These are phyloP conservation scores for Oryzias woworae DNA, from an alignment of 2,113 vertebrate species.

Conservation along the genomic window DNA sequence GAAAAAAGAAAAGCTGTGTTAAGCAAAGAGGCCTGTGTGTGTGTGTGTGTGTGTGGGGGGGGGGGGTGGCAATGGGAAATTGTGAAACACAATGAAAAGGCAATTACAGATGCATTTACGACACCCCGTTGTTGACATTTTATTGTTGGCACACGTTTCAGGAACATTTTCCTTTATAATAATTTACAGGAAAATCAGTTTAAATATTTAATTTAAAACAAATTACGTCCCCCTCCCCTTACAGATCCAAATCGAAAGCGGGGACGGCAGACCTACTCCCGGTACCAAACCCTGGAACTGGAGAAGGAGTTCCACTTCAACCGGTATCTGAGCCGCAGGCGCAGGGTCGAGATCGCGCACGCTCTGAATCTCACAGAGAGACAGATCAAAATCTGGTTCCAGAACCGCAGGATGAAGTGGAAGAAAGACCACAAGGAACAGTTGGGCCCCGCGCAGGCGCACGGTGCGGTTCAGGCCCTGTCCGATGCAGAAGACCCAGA, in stretches of 20 bases:
- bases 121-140: background rate
- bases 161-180: background rate
- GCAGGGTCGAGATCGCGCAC: conserved; percentile 87
- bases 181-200: background rate
- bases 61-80: conserved; percentile 5
- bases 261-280: conserved; percentile 89
- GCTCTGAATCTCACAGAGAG: conserved; percentile 86
- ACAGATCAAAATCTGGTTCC: conserved; percentile 95
- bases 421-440: conserved; percentile 84
- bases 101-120: conserved; percentile 27
- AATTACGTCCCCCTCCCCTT: conserved; percentile 15
- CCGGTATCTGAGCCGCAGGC: conserved; percentile 87
- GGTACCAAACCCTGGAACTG: conserved; percentile 90
- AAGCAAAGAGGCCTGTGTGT: background rate
- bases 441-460: conserved; percentile 1
- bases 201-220: background rate
- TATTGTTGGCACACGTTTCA: conserved; percentile 27
- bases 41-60: too few relatives aligned
- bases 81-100: conserved; percentile 30
- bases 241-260: conserved; percentile 87
- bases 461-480: background rate
- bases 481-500: conserved; percentile 12
- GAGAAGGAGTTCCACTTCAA: conserved; percentile 94
- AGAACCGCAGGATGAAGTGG: conserved; percentile 94
- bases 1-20: background rate